A percentile compares a stretch with the other conserved stretches of the same genome.
These are phyloP conservation scores for Gerris lacustris DNA, from an alignment of 2,888 invertebrate species.

Conservation along the genomic window DNA sequence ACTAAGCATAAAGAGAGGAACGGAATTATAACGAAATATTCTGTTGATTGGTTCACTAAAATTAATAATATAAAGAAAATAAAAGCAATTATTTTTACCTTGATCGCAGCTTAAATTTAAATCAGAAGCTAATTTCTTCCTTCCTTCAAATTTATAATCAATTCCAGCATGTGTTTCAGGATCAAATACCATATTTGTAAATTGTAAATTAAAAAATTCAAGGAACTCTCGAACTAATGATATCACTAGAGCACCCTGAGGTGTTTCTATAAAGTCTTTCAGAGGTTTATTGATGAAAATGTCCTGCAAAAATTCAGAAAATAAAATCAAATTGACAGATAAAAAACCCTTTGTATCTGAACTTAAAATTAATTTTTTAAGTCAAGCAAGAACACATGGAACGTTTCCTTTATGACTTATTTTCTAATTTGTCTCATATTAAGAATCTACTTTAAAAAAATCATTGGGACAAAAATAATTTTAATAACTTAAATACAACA, in stretches of 20 bases:
- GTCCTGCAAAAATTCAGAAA: slow-evolving; percentile 28
- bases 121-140: slow-evolving; percentile 35
- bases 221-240: slow-evolving; percentile 65
- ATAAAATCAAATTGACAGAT: slow-evolving; percentile 24
- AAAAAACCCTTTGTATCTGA: background rate
- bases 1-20: no score
- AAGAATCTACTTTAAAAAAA: no score
- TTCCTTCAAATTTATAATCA: slow-evolving; percentile 49
- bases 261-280: slow-evolving; percentile 45
- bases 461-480: no score
- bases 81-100: background rate
- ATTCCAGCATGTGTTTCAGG: slow-evolving; percentile 61
- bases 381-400: no score
- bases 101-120: slow-evolving; percentile 10
- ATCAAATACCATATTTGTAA: slow-evolving; percentile 66
- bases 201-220: slow-evolving; percentile 66
- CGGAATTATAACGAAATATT: no score
- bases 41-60: no score
- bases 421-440: no score
- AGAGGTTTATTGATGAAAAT: slow-evolving; percentile 41
- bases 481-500: no score
- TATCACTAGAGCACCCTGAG: slow-evolving; percentile 48
- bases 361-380: no score
- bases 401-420: no score
- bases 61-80: no score